A percentile compares a stretch with the other conserved stretches of the same genome.
These are phyloP conservation scores for Bellardia bayeri DNA, from an alignment of 2,888 invertebrate species.

Conservation along the genomic window DNA sequence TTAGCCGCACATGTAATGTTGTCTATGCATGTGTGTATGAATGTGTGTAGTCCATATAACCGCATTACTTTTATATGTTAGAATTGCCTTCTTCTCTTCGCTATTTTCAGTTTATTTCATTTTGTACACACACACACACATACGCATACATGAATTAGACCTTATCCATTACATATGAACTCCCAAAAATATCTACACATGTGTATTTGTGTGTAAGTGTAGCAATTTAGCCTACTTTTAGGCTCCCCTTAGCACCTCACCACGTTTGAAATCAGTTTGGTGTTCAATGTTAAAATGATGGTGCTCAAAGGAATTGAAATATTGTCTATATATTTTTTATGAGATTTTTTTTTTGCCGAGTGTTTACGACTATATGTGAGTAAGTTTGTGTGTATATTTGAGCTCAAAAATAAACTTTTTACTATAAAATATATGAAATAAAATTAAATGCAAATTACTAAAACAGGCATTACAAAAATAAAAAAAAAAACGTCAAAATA, in stretches of 20 bases:
- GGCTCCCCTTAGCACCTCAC: constrained; percentile 2
- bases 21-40: not conserved
- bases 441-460: constrained; percentile 68
- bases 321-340: constrained; percentile 39
- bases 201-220: constrained; percentile 2
- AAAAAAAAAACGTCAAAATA: constrained; percentile 32
- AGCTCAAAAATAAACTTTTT: constrained; percentile 29
- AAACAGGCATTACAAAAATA: constrained; percentile 1
- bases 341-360: not conserved
- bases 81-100: constrained; percentile 16
- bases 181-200: not conserved
- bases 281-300: constrained; percentile 62
- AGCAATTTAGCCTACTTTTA: constrained; percentile 55
- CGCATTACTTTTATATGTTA: constrained; percentile 58
- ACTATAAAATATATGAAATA: constrained; percentile 49
- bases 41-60: constrained; percentile 44
- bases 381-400: not conserved
- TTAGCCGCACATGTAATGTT: constrained; percentile 49
- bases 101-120: not conserved
- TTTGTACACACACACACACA: not conserved
- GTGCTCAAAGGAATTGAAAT: constrained; percentile 63
- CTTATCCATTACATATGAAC: constrained; percentile 35
- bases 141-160: constrained; percentile 51
- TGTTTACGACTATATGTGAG: not conserved
- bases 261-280: constrained; percentile 51